Percentiles rank a stretch among this genome's conserved stretches.
Evolutionary conservation across 2,113 vertebrate species (phyloP).

Genomic region (Pagrus major): DNA sequence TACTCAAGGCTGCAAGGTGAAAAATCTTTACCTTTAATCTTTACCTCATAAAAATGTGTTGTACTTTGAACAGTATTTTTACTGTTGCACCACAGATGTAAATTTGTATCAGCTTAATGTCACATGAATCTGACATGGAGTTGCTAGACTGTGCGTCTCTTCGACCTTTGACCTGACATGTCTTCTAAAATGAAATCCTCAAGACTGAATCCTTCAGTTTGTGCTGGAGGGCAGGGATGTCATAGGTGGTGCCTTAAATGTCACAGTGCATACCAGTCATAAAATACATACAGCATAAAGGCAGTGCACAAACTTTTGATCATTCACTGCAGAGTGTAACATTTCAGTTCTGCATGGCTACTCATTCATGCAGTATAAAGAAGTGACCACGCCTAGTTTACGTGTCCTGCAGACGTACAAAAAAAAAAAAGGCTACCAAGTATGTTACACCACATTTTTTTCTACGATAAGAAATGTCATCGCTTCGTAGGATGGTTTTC

Average conservation of each 20-base stretch:
- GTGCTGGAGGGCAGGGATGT: background rate
- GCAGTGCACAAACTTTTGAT: background rate
- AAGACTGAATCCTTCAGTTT: background rate
- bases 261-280: background rate
- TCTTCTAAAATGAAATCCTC: background rate
- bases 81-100: background rate
- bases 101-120: background rate
- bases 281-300: background rate
- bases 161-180: background rate
- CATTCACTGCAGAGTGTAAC: background rate
- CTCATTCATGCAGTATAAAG: constrained; percentile 26
- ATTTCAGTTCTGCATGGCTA: background rate
- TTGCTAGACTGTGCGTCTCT: background rate
- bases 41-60: background rate
- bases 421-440: constrained; percentile 20
- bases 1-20: background rate
- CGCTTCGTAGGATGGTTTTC: background rate
- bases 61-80: background rate
- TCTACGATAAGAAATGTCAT: background rate
- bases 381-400: constrained; percentile 59
- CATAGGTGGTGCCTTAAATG: background rate
- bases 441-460: background rate
- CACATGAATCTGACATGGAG: background rate
- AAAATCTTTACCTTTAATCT: background rate
- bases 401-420: constrained; percentile 26